phyloP scores from a whole-genome alignment of 2,888 invertebrate genomes.

The Xylota segnis region DNA sequence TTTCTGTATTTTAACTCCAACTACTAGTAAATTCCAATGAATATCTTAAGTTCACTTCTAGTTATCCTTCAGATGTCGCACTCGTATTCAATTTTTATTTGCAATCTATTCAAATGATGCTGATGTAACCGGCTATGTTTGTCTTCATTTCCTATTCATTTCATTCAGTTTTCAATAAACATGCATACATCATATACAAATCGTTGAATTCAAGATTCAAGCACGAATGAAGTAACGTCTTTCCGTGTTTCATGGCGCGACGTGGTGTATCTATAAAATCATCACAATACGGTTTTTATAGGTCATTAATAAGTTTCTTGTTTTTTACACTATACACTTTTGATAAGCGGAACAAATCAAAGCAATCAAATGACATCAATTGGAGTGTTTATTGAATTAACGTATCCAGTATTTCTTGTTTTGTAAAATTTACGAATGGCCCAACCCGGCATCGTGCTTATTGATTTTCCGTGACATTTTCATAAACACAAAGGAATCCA shows the following conservation, averaged over 20 bases:
- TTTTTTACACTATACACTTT: background rate
- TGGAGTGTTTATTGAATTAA: slow-evolving; percentile 10
- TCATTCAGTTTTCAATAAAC: slow-evolving; percentile 2
- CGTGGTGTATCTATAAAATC: slow-evolving; percentile 12
- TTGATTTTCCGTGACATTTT: slow-evolving; percentile 33
- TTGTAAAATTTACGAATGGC: slow-evolving; percentile 10
- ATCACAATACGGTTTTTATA: slow-evolving; percentile 31
- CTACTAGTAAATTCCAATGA: background rate
- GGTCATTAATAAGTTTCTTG: slow-evolving; percentile 27
- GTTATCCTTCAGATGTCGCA: slow-evolving; percentile 1
- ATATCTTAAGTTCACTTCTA: background rate
- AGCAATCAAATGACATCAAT: slow-evolving; percentile 23
- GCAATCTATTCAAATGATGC: slow-evolving; percentile 18
- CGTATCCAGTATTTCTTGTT: slow-evolving; percentile 38
- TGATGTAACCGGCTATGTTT: background rate
- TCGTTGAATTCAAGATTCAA: slow-evolving; percentile 25
- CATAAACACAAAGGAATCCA: slow-evolving; percentile 2
- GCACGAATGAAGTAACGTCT: background rate
- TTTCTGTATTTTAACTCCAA: too few species aligned
- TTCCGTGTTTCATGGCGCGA: background rate
- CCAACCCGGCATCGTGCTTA: slow-evolving; percentile 2
- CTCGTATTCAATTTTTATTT: slow-evolving; percentile 22
- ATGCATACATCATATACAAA: background rate
- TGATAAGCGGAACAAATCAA: slow-evolving; percentile 35
- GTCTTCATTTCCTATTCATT: slow-evolving; percentile 18